These are phyloP conservation scores for Romanogobio albipinnatus DNA, from an alignment of 2,113 vertebrate species.

Conservation along the genomic window DNA sequence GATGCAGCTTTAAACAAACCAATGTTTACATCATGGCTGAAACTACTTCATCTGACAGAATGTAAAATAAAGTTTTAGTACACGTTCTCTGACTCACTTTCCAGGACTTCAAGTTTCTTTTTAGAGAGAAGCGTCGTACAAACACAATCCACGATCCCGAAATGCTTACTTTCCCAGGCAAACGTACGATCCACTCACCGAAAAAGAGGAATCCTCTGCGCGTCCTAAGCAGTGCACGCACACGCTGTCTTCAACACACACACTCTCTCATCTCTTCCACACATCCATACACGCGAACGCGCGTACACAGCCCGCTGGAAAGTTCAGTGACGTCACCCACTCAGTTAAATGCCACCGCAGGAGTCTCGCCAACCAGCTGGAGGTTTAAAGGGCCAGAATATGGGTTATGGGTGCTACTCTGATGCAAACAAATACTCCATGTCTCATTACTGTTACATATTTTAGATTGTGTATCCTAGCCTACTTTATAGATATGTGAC, in stretches of 20 bases:
- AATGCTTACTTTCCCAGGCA: background rate
- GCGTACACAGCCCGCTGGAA: constrained; percentile 47
- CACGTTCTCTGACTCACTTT: background rate
- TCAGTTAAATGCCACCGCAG: constrained; percentile 47
- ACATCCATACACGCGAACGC: background rate
- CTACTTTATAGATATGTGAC: background rate
- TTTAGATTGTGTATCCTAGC: background rate
- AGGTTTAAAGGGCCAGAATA: constrained; percentile 56
- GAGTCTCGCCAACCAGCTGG: constrained; percentile 42
- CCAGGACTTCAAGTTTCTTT: constrained; percentile 27
- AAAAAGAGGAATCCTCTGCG: constrained; percentile 2
- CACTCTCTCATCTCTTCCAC: constrained; percentile 37
- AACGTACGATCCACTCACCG: constrained; percentile 11
- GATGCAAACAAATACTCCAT: background rate
- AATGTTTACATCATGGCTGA: background rate
- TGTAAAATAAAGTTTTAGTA: background rate
- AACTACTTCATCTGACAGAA: background rate
- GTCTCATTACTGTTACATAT: background rate
- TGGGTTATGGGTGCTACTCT: background rate
- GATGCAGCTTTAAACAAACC: constrained; percentile 3
- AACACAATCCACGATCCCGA: background rate
- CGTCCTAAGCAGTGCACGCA: constrained; percentile 40
- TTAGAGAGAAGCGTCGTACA: background rate
- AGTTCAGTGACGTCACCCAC: constrained; percentile 73
- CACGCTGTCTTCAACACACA: constrained; percentile 40